A percentile compares a stretch with the other conserved stretches of the same genome.
Evolutionary conservation across 2,797 vertebrate genomes (phyloP).

Genomic region (Centropyge bicolor): DNA sequence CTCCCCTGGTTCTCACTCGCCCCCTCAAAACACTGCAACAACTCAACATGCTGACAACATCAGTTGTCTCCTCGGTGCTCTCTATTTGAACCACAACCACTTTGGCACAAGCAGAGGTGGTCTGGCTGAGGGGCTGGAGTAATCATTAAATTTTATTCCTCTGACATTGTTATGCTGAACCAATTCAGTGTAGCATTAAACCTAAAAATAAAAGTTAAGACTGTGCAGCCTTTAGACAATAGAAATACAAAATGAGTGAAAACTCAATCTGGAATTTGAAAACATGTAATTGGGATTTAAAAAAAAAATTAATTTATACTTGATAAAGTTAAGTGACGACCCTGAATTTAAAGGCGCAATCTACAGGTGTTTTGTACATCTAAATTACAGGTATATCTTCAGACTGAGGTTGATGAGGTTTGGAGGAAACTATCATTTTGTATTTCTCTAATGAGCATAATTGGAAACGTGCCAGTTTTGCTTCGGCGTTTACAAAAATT

Average conservation of each 20-base stretch:
- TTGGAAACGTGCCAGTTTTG: slow-evolving; percentile 12
- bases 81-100: slow-evolving; percentile 72
- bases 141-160: slow-evolving; percentile 60
- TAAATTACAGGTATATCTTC: background rate
- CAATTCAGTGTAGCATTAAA: slow-evolving; percentile 39
- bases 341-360: background rate
- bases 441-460: slow-evolving; percentile 8
- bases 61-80: slow-evolving; percentile 84
- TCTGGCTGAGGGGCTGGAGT: slow-evolving; percentile 50
- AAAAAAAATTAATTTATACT: slow-evolving; percentile 34
- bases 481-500: background rate
- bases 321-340: slow-evolving; percentile 1
- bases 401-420: background rate
- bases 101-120: slow-evolving; percentile 66
- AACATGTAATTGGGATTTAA: slow-evolving; percentile 47
- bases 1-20: slow-evolving; percentile 77
- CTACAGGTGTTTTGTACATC: background rate
- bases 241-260: background rate
- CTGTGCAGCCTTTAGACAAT: slow-evolving; percentile 1
- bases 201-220: slow-evolving; percentile 23
- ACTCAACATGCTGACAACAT: slow-evolving; percentile 83
- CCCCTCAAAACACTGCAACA: slow-evolving; percentile 75
- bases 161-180: slow-evolving; percentile 56
- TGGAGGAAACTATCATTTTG: background rate
- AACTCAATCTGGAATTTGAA: too few species aligned